Percentiles rank a stretch among this genome's conserved stretches.
Evolutionary conservation across 1,140 invertebrate species (phyloP).

Genomic region (Hylaeus volcanicus): DNA sequence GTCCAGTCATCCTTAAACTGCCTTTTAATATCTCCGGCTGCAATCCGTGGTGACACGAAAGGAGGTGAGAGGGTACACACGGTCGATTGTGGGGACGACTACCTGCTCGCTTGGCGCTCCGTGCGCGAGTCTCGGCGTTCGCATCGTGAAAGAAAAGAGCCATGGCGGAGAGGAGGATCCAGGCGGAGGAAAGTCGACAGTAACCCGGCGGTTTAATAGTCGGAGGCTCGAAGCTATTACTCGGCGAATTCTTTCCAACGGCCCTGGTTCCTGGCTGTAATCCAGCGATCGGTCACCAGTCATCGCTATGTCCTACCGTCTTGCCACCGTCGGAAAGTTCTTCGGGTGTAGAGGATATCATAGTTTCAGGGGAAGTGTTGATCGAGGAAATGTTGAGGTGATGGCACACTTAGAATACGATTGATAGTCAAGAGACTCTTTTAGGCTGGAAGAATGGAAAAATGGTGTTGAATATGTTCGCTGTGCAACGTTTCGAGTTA

Average conservation of each 20-base stretch:
- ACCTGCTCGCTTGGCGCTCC: slow-evolving; percentile 69
- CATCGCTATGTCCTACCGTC: slow-evolving; percentile 71
- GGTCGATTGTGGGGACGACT: slow-evolving; percentile 65
- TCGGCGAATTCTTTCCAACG: slow-evolving; percentile 74
- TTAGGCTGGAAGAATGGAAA: too few relatives aligned
- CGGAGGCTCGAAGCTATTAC: slow-evolving; percentile 75
- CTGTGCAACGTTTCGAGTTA: too few relatives aligned
- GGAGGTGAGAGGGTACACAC: slow-evolving; percentile 66
- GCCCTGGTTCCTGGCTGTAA: slow-evolving; percentile 51
- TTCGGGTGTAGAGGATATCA: too few relatives aligned
- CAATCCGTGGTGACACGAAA: slow-evolving; percentile 72
- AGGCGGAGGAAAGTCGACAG: slow-evolving; percentile 48
- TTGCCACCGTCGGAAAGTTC: slow-evolving; percentile 44
- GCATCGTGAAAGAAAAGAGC: slow-evolving; percentile 57
- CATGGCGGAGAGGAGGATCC: slow-evolving; percentile 33
- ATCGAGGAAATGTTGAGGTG: too few relatives aligned
- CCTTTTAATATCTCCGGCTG: slow-evolving; percentile 73
- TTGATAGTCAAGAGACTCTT: too few relatives aligned
- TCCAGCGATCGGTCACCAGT: slow-evolving; percentile 64
- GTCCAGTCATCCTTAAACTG: slow-evolving; percentile 75
- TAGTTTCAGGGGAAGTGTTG: too few relatives aligned
- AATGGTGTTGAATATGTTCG: too few relatives aligned
- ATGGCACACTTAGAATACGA: too few relatives aligned
- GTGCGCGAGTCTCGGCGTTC: slow-evolving; percentile 18
- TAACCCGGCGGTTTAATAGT: slow-evolving; percentile 71